These are phyloP conservation scores for Albula glossodonta DNA, from an alignment of 2,113 vertebrate species.

Conservation along the genomic window DNA sequence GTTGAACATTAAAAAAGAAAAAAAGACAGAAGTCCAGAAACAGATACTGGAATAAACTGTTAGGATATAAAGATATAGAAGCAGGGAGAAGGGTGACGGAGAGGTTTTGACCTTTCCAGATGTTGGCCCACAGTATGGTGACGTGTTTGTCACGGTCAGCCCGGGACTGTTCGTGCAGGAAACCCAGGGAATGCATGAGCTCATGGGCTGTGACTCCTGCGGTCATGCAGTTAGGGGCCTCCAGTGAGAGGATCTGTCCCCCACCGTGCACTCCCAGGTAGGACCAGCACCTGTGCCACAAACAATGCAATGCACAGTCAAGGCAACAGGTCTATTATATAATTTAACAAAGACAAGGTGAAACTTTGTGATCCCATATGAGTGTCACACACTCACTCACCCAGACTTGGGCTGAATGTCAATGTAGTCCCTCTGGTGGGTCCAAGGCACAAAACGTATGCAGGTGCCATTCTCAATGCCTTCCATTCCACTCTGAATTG, in stretches of 20 bases:
- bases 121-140: conserved; percentile 66
- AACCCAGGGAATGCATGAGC: conserved; percentile 61
- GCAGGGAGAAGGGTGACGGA: background rate
- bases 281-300: conserved; percentile 69
- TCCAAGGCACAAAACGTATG: conserved; percentile 76
- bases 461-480: conserved; percentile 76
- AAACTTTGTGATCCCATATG: too few relatives aligned
- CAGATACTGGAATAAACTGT: background rate
- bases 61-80: background rate
- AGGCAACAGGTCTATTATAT: background rate
- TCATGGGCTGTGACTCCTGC: conserved; percentile 65
- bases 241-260: conserved; percentile 62
- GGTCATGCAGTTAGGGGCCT: conserved; percentile 56
- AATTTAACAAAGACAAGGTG: background rate
- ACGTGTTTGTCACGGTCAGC: conserved; percentile 61
- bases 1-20: conserved; percentile 26
- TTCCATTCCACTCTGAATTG: conserved; percentile 70
- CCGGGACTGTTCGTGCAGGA: conserved; percentile 70
- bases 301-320: background rate
- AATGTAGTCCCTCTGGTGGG: conserved; percentile 77
- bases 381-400: conserved; percentile 55
- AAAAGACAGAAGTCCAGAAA: background rate
- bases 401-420: conserved; percentile 77
- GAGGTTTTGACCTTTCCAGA: conserved; percentile 67
- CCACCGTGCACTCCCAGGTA: conserved; percentile 71